Base-by-base conservation (phyloP, 92 coral and sea anemone species). In the Metridium senile region DNA sequence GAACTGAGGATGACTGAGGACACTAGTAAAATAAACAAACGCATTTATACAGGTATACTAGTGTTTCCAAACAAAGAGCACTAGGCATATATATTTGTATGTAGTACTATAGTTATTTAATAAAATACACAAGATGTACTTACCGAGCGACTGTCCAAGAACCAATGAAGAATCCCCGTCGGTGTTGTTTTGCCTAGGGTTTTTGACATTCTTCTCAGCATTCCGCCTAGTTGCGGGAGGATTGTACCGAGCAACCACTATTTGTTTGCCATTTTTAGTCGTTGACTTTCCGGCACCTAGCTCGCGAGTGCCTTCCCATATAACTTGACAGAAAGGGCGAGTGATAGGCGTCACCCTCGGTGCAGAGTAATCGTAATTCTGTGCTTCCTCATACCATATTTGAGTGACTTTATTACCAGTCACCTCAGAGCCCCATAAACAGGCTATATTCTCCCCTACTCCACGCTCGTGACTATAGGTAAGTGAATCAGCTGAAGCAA, bases 301-400 rank as follows among this genome's bases (percentile, higher is more conserved):
- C 69, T 92, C 96, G 54, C 97, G 94, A 23, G 92, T 85, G 26
- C 83, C 96, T 67, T 92, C 92, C 99, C 99, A 96, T 18, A 96
- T 66, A 27, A 96, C 90, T 82, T 96, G 99, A 70, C 96, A 87
- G 83, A 96, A 96, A 59, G 97, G 90, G 80, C 97, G 97, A 65
- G 96, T 85, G 33, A 84, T 86, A 45, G 94, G 77, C 31, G 82
- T 89, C 53, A 96, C 76, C 28, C 84, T 61, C 23, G 90, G 87
- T 26, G 74, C 84, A 33, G 81, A 66, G 71, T 83, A 92, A 61
- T 92, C 93, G 65, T 81, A 96, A 77, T 91, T 68, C 20, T 72
- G 78, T 26, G 89, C 85, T 72, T 89, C 99, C 58, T 96, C 99
- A 71, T 96, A 96, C 99, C 99, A 96, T 35, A 96, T 89, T 68